These are phyloP conservation scores for Dasyurus viverrinus DNA, from an alignment of 2,113 vertebrate species.

Conservation along the genomic window DNA sequence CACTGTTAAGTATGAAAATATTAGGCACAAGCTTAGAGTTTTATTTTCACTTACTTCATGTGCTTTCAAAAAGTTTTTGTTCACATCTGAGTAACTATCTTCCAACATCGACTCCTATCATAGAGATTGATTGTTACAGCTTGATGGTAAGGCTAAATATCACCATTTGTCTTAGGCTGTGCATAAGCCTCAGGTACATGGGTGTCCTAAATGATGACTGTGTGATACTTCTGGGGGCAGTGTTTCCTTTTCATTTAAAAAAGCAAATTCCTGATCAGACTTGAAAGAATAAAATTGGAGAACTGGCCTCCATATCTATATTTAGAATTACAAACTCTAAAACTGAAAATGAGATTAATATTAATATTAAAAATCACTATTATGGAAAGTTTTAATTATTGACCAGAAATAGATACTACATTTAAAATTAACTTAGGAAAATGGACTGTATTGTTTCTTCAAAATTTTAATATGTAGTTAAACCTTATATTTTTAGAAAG, in stretches of 20 bases:
- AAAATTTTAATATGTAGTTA: background rate
- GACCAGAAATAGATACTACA: background rate
- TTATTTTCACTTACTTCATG: background rate
- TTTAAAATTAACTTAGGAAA: background rate
- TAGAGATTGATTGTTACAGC: background rate
- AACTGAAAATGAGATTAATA: background rate
- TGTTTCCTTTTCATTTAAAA: constrained; percentile 9
- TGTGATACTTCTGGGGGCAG: background rate
- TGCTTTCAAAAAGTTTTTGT: constrained; percentile 4
- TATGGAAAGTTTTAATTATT: background rate
- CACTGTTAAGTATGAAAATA: background rate
- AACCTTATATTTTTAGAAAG: background rate
- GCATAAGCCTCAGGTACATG: background rate
- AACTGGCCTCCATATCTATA: background rate
- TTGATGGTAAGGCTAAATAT: constrained; percentile 11
- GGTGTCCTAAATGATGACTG: constrained; percentile 1
- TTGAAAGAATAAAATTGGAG: background rate
- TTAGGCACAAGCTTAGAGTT: background rate
- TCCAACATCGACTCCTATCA: constrained; percentile 6
- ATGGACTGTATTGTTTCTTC: background rate
- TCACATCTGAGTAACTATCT: constrained; percentile 11
- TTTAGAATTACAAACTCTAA: background rate
- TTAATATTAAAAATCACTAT: constrained; percentile 44
- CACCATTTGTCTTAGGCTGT: constrained; percentile 4
- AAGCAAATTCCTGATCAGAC: background rate